phyloP scores from a whole-genome alignment of 2,888 invertebrate genomes.

The Osmoderma eremita region DNA sequence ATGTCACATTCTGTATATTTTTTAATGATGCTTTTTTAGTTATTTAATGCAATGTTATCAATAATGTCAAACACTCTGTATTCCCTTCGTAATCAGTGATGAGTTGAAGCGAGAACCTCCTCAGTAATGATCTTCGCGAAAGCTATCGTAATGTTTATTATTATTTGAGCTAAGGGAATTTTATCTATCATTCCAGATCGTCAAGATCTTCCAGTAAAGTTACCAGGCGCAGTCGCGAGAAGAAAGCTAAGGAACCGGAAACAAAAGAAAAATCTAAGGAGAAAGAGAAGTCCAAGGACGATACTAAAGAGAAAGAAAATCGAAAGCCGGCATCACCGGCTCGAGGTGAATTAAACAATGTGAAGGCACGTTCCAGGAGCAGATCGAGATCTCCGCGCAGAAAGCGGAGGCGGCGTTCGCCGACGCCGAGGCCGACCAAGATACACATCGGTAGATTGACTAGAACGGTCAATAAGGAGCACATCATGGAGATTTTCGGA shows the following conservation, averaged over 20 bases:
- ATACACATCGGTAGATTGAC: conserved; percentile 95
- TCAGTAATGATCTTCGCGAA: too few species aligned
- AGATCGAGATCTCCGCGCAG: conserved; percentile 73
- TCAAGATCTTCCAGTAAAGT: conserved; percentile 57
- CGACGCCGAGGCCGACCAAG: conserved; percentile 90
- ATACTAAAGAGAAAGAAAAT: conserved; percentile 63
- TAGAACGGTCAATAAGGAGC: conserved; percentile 91
- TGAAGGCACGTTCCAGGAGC: conserved; percentile 62
- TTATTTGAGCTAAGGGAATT: too few species aligned
- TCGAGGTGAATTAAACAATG: conserved; percentile 43
- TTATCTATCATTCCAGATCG: conserved; percentile 50
- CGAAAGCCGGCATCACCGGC: conserved; percentile 34
- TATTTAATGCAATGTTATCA: too few species aligned
- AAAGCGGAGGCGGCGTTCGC: conserved; percentile 82
- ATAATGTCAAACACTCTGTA: too few species aligned
- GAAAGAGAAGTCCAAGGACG: conserved; percentile 61
- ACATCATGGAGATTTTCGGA: conserved; percentile 91
- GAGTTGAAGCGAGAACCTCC: too few species aligned
- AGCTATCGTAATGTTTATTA: too few species aligned
- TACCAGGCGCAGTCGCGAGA: conserved; percentile 59
- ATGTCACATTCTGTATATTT: too few species aligned
- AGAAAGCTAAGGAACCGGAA: conserved; percentile 62
- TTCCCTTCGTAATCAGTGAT: too few species aligned
- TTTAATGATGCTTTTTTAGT: too few species aligned
- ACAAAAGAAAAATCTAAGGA: conserved; percentile 56